Base-by-base conservation (phyloP, 1,140 invertebrate species). In the Trachymyrmex cornetzi region DNA sequence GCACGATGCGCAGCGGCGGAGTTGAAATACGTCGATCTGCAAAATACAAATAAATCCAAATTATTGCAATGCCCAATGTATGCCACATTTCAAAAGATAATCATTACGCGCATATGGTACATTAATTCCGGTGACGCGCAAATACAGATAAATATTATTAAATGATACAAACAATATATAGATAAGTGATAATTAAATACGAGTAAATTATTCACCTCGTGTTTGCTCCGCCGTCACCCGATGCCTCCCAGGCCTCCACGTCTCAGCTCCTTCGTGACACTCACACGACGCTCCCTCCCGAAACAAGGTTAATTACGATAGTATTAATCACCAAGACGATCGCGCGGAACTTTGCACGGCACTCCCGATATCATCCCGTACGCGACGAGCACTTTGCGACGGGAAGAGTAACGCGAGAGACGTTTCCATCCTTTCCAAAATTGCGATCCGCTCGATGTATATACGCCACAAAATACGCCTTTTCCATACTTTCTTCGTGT, bases 21-120 rank as follows among this genome's bases (percentile, higher is more conserved):
- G n/a, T 24, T 16, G 38, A 67, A 24, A 12, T 12, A 38, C 14
- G 19, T 38, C 19, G 64, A 38, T 66, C 66, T 69, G 66, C 14
- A 69, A 38, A 69, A 69, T 69, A 69, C n/a, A 69, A 48, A 50
- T 69, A 69, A 38, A 69, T 69, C 3, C 66, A 27, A 69, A 19
- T 50, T 69, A 69, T 50, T 22, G 22, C 14, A 14, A 48, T 24
- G 6, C 16, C 9, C 34, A 67, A 44, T 7, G 19, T 6, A 24
- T 5, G 34, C 38, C 66, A 67, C 66, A 24, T 69, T 69, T 24
- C n/a, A 48, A 69, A 69, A 50, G n/a, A 69, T 50, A 69, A 69
- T 48, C 34, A 48, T 67, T 67, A 9, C 38, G 66, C 14, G 22
- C 38, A 19, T 24, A 69, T 24, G 14, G 14, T 50, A 27, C 6